A percentile compares a stretch with the other conserved stretches of the same genome.
Conservation (phyloP, 2,888 invertebrate species). For the Sialis fuliginosa region DNA sequence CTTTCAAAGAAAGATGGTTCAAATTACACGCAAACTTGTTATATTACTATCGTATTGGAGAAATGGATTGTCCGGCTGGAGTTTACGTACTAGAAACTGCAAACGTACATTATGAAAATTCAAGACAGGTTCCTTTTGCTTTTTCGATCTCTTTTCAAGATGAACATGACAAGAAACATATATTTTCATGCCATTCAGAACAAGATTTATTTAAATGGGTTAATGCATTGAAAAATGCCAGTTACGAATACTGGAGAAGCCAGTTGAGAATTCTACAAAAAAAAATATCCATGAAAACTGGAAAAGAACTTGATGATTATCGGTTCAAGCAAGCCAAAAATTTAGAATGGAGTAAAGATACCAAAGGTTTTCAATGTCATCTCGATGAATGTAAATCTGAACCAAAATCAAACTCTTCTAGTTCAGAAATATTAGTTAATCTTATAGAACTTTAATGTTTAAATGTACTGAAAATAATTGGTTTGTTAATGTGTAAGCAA, state of each 20-base stretch:
- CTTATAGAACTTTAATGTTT: no score
- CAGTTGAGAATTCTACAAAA: constrained; percentile 45
- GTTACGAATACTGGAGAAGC: constrained; percentile 52
- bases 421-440: no score
- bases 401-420: no score
- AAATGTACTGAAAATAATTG: no score
- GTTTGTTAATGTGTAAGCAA: no score
- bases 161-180: constrained; percentile 48
- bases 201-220: constrained; percentile 56
- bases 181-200: constrained; percentile 53
- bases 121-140: constrained; percentile 45
- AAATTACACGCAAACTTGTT: constrained; percentile 55
- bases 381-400: not conserved
- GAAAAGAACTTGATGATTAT: constrained; percentile 27
- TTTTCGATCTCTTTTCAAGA: constrained; percentile 54
- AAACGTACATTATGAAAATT: constrained; percentile 47
- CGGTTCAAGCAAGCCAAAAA: not conserved
- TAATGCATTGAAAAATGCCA: constrained; percentile 41
- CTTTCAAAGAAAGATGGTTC: constrained; percentile 61
- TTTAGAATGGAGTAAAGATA: constrained; percentile 1
- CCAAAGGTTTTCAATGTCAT: constrained; percentile 2
- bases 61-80: constrained; percentile 43
- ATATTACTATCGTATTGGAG: constrained; percentile 59
- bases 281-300: constrained; percentile 46
- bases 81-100: constrained; percentile 59